Evolutionary conservation across 2,113 vertebrate genomes (phyloP).

Genomic region (Ciconia stormi): DNA sequence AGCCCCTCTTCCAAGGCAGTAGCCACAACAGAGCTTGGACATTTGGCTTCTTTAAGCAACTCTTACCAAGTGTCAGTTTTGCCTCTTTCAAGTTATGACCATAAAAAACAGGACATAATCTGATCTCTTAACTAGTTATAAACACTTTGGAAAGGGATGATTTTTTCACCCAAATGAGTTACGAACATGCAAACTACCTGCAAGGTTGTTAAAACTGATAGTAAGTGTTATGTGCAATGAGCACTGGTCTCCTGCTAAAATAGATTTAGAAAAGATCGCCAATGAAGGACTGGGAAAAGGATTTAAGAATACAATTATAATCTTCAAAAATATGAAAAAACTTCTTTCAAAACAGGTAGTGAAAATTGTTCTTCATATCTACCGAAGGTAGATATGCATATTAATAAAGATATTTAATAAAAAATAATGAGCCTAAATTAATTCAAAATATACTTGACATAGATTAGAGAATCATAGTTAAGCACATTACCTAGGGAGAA

Average conservation of each 20-base stretch:
- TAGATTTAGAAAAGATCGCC: background rate
- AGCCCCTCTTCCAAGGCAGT: background rate
- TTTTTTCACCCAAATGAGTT: background rate
- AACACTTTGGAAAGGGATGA: background rate
- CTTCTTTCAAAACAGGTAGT: background rate
- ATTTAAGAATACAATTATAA: background rate
- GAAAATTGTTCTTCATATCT: background rate
- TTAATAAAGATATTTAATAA: background rate
- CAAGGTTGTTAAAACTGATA: background rate
- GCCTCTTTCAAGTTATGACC: background rate
- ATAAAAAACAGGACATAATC: background rate
- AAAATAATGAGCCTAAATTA: background rate
- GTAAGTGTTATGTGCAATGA: background rate
- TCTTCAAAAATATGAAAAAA: background rate
- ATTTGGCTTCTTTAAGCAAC: background rate
- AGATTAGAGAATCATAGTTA: background rate
- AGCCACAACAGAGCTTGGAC: background rate
- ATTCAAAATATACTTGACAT: background rate
- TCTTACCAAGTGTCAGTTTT: background rate
- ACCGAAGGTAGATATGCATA: background rate
- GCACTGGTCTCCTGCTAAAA: background rate
- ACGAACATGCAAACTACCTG: background rate
- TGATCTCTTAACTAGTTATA: background rate
- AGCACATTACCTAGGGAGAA: background rate
- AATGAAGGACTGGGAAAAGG: background rate